Conservation (phyloP, 2,888 invertebrate species). For the Rotaria macrura region DNA sequence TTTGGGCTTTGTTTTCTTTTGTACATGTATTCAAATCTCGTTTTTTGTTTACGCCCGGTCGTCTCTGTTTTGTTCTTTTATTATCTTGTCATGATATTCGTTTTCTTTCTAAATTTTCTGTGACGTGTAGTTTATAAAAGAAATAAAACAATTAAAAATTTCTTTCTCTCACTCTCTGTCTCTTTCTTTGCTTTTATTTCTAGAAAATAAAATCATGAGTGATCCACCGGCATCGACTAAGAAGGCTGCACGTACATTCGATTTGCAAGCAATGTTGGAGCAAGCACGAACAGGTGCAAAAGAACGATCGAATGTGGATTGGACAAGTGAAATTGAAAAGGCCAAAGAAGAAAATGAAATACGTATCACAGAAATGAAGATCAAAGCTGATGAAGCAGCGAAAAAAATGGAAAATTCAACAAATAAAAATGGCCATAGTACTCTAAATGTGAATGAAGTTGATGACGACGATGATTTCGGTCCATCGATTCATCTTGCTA, state of each 20-base stretch:
- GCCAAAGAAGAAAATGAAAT: background rate
- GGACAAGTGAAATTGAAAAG: conserved; percentile 11
- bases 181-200: background rate
- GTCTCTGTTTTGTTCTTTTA: background rate
- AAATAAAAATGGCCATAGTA: background rate
- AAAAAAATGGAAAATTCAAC: conserved; percentile 21
- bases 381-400: conserved; percentile 32
- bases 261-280: conserved; percentile 61
- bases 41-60: background rate
- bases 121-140: background rate
- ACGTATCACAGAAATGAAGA: background rate
- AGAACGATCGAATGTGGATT: conserved; percentile 38
- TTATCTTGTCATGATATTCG: background rate
- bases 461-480: conserved; percentile 13
- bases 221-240: background rate
- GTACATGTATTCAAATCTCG: conserved; percentile 1
- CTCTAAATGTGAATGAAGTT: background rate
- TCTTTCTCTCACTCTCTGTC: background rate
- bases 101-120: background rate
- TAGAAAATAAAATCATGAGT: background rate
- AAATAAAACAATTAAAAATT: background rate
- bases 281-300: conserved; percentile 52
- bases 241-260: conserved; percentile 73
- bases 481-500: conserved; percentile 35
- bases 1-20: background rate